phyloP scores from a whole-genome alignment of 2,888 invertebrate genomes.

The Trachelus tabidus region DNA sequence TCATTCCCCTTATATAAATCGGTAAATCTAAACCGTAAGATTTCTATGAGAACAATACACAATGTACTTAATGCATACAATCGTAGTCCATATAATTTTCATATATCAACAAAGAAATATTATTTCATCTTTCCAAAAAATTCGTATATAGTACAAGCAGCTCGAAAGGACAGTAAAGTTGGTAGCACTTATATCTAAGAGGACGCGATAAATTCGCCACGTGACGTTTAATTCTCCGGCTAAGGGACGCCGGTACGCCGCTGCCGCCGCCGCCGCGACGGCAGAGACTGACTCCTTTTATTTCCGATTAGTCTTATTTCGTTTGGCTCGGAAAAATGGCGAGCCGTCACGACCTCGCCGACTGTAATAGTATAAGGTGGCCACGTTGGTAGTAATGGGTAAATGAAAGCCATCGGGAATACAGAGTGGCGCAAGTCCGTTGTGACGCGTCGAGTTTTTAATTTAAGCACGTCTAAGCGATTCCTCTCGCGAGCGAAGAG shows the following conservation, averaged over 20 bases:
- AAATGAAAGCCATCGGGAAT: neutral
- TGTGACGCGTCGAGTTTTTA: slow-evolving; percentile 7
- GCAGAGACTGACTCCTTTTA: neutral
- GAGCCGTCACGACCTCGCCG: neutral
- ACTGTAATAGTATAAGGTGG: neutral
- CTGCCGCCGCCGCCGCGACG: neutral
- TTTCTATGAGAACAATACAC: neutral
- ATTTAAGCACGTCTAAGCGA: slow-evolving; percentile 7
- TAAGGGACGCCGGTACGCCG: neutral
- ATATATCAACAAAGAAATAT: neutral
- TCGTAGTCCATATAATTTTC: neutral
- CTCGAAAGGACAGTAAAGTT: neutral
- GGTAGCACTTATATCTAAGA: neutral
- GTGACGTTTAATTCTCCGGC: slow-evolving; percentile 1
- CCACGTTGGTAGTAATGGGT: neutral
- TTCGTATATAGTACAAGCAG: neutral
- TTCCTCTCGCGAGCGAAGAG: neutral
- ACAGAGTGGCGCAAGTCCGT: neutral
- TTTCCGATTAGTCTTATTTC: slow-evolving; percentile 9
- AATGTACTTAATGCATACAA: neutral
- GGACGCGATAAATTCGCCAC: slow-evolving; percentile 5
- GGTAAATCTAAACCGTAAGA: neutral
- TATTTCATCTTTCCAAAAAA: neutral
- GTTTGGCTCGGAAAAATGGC: neutral
- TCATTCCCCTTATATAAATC: neutral